Evolutionary conservation across 2,888 invertebrate species (phyloP), one percentile per base, ranked within the genome.

Genomic region (Aporophyla nigra): DNA sequence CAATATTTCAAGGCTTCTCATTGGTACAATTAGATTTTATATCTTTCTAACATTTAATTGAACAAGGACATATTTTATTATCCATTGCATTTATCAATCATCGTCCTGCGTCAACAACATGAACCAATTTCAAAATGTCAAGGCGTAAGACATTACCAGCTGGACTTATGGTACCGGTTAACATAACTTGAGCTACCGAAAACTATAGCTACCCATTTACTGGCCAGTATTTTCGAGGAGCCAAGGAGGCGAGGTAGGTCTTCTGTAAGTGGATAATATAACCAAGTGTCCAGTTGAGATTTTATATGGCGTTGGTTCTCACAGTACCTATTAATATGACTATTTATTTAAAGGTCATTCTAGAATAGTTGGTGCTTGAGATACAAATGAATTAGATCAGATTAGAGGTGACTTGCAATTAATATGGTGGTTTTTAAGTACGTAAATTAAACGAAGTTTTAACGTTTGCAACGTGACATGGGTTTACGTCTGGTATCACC

Each of bases 91-190:
- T 92, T 91, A 92, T 93, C 92, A 92, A 89, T 89, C 87, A 88
- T 89, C 84, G 78, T 88, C 89, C 88, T 89, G 84, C 80, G 84
- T 84, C 78, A 83, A 82, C 88, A 84, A 70, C 69, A 16, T 91
- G 90, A 89, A 91, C 90, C 87, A 91, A 92, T 91, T 91, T 83
- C 83, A 40, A 94, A 95, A 95, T 95, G 95, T 92, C 95, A 95
- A 95, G 95, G 95, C 86, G 91, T 89, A 90, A 88, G 85, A 88
- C 90, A 92, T 92, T 92, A 91, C 89, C 27, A 62, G 87, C 89
- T 91, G 91, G 91, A 90, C 87, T 84, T 85, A 76, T 82, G 12
- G 90, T 90, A 88, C 89, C 89, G 89, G 86, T 92, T 92, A 92
- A 66, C 79, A 82, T 91, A 90, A 76, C 70, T 79, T 88, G 93